Base-by-base conservation (phyloP, 2,797 vertebrate genomes). In the Coregonus sp. region DNA sequence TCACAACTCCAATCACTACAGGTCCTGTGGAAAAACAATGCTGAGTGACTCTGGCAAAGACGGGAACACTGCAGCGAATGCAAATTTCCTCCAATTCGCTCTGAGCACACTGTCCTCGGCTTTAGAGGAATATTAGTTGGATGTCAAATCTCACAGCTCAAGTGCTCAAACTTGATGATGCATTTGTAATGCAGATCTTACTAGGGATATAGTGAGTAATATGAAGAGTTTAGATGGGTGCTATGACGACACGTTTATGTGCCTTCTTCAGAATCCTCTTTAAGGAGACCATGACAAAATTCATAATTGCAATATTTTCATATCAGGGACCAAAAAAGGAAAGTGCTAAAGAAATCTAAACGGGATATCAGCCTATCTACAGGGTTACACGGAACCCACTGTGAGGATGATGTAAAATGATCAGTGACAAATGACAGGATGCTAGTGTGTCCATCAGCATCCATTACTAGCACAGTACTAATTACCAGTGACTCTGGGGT, bases 401-500 rank as follows among this genome's bases (percentile, higher is more conserved):
- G 37, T 69, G 29, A 67, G 51, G 51, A 59, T 35, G 52, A 65
- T 72, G 67, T 75, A 61, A 74, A 71, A 81, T 82, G 70, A 78
- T 59, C 35, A 76, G 66, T 74, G 50, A 59, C 74, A 85, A 86
- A 81, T 78, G 78, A 68, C 70, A 74, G 76, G 80, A 88, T 83
- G 86, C 84, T 84, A 86, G 81, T 85, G 86, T 89, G 89, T 87
- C 87, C 85, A 87, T 90, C 89, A 85, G 85, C 90, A 92, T 92
- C 87, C 88, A 92, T 93, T 91, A 92, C 88, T 87, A 37, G 78
- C 86, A 81, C 86, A 84, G 80, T 80, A 82, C 87, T 93, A 91
- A 93, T 93, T 93, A 92, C 81, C 80, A 86, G 78, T 71, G 87
- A 91, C 91, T 92, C 87, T 71, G 72, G 82, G 90, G 90, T 92